Evolutionary conservation across 2,888 invertebrate genomes (phyloP).

Genomic region (Hypercompe scribonia): DNA sequence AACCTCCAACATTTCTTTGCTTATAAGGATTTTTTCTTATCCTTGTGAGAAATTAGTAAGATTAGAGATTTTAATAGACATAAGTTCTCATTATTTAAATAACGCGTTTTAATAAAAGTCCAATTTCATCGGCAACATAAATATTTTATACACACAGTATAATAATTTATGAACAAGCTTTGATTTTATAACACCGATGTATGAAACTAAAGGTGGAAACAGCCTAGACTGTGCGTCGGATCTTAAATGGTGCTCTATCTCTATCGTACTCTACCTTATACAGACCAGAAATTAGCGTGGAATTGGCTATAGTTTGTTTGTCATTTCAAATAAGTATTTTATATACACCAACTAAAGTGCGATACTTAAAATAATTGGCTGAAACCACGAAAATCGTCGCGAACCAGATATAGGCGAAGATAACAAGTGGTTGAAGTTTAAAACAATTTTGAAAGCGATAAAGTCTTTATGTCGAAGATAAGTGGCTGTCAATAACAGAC

Average conservation of each 20-base stretch:
- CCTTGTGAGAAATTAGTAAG: too few species aligned
- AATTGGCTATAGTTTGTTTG: neutral
- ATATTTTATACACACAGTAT: too few species aligned
- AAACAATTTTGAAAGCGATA: slow-evolving; percentile 15
- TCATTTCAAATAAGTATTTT: neutral
- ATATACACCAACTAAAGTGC: neutral
- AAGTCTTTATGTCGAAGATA: neutral
- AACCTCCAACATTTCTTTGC: neutral
- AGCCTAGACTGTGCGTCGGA: neutral
- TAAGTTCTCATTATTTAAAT: neutral
- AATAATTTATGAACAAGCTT: too few species aligned
- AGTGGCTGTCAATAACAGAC: slow-evolving; percentile 17
- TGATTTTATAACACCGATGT: too few species aligned
- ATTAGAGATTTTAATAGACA: too few species aligned
- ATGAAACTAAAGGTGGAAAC: too few species aligned
- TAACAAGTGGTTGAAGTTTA: slow-evolving; percentile 18
- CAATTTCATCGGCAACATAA: too few species aligned
- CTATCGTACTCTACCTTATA: too few species aligned
- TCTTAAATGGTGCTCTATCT: too few species aligned
- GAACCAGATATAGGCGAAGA: neutral
- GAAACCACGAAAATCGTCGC: neutral
- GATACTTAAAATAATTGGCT: neutral
- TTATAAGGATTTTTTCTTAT: neutral
- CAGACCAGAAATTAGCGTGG: neutral
- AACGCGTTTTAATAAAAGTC: neutral